A percentile compares a stretch with the other conserved stretches of the same genome.
Evolutionary conservation across 2,888 invertebrate genomes (phyloP).

Genomic region (Homarus gammarus): DNA sequence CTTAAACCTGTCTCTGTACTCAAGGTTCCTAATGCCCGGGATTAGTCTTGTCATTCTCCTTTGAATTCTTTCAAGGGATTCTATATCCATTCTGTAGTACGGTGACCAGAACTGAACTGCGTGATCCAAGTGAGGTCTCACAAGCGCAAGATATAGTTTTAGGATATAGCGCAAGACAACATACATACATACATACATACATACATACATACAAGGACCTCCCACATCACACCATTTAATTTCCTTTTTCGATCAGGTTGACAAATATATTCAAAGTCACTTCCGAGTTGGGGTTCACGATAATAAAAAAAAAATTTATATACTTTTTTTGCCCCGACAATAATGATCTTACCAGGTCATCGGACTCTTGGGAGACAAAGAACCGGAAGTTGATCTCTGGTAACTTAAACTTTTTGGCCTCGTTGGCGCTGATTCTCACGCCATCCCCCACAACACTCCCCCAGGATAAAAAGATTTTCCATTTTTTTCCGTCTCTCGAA

Average conservation of each 20-base stretch:
- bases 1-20: too few relatives aligned
- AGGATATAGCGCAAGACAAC: too few relatives aligned
- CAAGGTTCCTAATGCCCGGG: too few relatives aligned
- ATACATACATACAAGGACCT: neutral
- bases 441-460: neutral
- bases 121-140: too few relatives aligned
- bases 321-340: neutral
- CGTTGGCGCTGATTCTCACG: neutral
- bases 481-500: neutral
- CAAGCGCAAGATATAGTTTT: too few relatives aligned
- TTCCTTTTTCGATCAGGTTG: neutral
- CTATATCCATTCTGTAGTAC: too few relatives aligned
- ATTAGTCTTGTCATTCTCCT: too few relatives aligned
- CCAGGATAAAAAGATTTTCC: neutral
- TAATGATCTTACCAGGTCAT: constrained; percentile 5
- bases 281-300: neutral
- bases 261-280: neutral
- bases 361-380: neutral
- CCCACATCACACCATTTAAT: neutral
- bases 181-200: too few relatives aligned
- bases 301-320: neutral
- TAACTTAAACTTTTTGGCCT: constrained; percentile 1
- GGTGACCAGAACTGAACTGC: too few relatives aligned
- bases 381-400: neutral
- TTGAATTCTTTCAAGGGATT: too few relatives aligned